Conservation (phyloP, 2,888 invertebrate species). For the Brachypalpus laphriformis region DNA sequence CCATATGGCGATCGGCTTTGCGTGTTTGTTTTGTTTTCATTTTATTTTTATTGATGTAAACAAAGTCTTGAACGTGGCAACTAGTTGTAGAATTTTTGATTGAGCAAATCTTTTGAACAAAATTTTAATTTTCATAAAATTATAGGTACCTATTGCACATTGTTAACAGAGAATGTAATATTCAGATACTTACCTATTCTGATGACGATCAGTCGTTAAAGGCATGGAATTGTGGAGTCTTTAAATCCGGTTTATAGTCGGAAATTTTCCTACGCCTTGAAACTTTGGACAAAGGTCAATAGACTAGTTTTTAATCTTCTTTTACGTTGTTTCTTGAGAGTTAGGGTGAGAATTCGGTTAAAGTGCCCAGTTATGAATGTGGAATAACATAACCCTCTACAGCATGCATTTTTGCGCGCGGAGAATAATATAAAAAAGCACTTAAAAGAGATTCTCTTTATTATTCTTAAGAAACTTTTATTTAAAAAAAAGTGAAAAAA, state of each 20-base stretch:
- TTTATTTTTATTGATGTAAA: slow-evolving; percentile 25
- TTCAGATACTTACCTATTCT: background rate
- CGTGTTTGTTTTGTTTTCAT: background rate
- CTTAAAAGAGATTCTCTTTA: too few species aligned
- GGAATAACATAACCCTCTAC: too few species aligned
- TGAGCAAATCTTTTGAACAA: background rate
- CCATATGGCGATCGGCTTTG: background rate
- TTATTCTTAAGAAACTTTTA: too few species aligned
- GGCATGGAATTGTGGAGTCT: background rate
- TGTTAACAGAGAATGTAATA: background rate
- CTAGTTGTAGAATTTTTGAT: background rate
- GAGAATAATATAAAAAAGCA: too few species aligned
- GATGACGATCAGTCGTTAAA: background rate
- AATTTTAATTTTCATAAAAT: background rate
- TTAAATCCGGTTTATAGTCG: background rate
- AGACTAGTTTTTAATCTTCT: background rate
- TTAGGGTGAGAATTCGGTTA: too few species aligned
- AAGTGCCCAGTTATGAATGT: too few species aligned
- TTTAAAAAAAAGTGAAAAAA: too few species aligned
- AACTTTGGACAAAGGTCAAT: background rate
- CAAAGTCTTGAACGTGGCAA: slow-evolving; percentile 15
- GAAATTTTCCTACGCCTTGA: background rate
- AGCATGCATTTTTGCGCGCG: too few species aligned
- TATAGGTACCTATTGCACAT: background rate
- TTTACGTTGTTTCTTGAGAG: too few species aligned